Evolutionary conservation across 2,113 vertebrate genomes (phyloP).

Genomic region (Osmerus eperlanus): DNA sequence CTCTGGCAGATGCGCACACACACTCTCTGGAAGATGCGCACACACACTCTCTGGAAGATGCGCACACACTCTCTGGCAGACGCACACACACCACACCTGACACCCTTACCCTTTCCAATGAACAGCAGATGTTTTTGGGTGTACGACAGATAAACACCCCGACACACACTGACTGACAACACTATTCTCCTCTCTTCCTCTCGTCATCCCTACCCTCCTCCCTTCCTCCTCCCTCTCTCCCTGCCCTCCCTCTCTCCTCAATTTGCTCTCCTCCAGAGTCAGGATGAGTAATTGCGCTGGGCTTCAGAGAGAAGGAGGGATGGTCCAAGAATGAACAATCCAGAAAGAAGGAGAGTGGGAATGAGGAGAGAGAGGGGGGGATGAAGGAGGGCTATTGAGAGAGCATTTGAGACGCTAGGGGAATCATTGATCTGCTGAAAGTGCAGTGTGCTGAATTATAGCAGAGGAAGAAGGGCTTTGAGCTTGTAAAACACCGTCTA

Average conservation of each 20-base stretch:
- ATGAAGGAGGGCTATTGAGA: constrained; percentile 66
- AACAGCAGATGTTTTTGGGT: constrained; percentile 51
- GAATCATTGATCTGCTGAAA: too few relatives aligned
- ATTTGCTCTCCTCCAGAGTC: constrained; percentile 52
- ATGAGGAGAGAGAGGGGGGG: constrained; percentile 29
- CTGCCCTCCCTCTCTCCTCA: constrained; percentile 9
- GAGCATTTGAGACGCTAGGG: too few relatives aligned
- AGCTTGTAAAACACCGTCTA: too few relatives aligned
- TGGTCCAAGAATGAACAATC: constrained; percentile 34
- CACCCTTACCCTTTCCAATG: constrained; percentile 37
- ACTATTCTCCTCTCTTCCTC: constrained; percentile 32
- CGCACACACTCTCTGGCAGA: neutral
- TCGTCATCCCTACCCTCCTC: constrained; percentile 15
- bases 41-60: constrained; percentile 8
- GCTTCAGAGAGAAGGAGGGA: constrained; percentile 57
- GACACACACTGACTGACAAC: constrained; percentile 9
- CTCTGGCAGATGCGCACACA: constrained; percentile 14
- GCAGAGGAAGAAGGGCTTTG: too few relatives aligned
- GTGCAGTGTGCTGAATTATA: too few relatives aligned
- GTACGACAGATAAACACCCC: constrained; percentile 6
- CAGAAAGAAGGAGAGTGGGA: constrained; percentile 18
- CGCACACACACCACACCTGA: constrained; percentile 16
- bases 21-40: neutral
- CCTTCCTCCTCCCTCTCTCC: constrained; percentile 2
- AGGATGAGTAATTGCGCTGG: constrained; percentile 66